These are phyloP conservation scores for Uropetala carovei DNA, from an alignment of 2,888 invertebrate species.

Conservation along the genomic window DNA sequence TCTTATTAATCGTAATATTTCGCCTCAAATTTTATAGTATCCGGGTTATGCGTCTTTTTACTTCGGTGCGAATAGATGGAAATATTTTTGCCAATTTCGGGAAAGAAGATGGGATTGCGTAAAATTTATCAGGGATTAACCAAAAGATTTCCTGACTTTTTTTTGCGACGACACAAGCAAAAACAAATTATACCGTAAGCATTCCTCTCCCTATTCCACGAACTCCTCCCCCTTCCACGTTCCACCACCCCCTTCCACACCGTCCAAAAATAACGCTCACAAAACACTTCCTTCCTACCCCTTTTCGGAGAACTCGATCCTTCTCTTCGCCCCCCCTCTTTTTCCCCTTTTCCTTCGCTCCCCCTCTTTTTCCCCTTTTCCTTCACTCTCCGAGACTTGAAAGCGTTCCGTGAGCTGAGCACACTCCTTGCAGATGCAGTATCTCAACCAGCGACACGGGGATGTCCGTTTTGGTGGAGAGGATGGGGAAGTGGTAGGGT, in stretches of 20 bases:
- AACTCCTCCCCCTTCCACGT: neutral
- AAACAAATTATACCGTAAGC: neutral
- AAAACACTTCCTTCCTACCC: conserved; percentile 32
- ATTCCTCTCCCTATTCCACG: neutral
- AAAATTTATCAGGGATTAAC: too few species aligned
- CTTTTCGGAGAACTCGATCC: conserved; percentile 14
- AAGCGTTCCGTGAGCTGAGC: conserved; percentile 11
- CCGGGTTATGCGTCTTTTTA: too few species aligned
- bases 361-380: neutral
- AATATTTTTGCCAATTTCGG: too few species aligned
- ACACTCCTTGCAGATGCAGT: conserved; percentile 25
- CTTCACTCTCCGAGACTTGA: neutral
- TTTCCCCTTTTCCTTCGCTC: too few species aligned
- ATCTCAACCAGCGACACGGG: neutral
- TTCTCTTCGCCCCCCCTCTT: neutral
- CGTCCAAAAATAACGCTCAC: conserved; percentile 24
- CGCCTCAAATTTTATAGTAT: too few species aligned
- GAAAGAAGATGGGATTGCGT: too few species aligned
- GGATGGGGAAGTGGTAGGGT: too few species aligned
- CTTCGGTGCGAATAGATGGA: too few species aligned
- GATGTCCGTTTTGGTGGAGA: too few species aligned
- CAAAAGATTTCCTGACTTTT: neutral
- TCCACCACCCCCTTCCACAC: neutral
- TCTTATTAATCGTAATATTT: too few species aligned
- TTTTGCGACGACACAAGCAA: neutral